phyloP scores from a whole-genome alignment of 2,797 vertebrate species.

The Acanthiza pusilla region DNA sequence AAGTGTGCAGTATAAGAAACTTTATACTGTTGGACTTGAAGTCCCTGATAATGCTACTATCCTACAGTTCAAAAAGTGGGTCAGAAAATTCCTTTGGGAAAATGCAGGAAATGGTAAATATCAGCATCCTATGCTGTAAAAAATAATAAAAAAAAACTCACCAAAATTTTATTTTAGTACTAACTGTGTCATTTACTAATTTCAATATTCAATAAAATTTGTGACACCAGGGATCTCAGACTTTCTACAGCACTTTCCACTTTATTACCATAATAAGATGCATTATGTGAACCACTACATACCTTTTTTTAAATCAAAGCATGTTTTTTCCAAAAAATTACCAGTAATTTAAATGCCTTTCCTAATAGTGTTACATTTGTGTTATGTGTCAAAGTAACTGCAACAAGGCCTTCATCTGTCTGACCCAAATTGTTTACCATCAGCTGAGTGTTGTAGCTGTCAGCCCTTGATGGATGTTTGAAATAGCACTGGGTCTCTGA shows the following conservation, averaged over 20 bases:
- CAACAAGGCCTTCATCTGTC: not conserved
- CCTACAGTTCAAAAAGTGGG: conserved; percentile 74
- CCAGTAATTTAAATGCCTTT: not conserved
- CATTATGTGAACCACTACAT: not conserved
- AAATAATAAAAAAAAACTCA: not conserved
- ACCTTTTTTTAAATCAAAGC: not conserved
- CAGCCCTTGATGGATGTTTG: not conserved
- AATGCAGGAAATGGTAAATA: conserved; percentile 73
- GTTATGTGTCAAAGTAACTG: not conserved
- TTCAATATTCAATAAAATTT: not conserved
- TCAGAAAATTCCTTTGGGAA: conserved; percentile 73
- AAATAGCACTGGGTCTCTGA: not conserved
- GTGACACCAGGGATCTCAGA: not conserved
- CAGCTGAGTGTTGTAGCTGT: not conserved
- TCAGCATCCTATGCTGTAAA: not conserved
- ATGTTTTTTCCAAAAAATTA: not conserved
- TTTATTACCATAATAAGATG: not conserved
- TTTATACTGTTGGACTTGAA: conserved; percentile 72
- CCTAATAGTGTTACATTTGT: not conserved
- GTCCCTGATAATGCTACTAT: conserved; percentile 74
- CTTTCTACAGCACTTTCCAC: not conserved
- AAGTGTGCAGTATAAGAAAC: conserved; percentile 72
- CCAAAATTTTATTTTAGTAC: not conserved
- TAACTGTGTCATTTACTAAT: not conserved
- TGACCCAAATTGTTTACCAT: not conserved